Base-by-base conservation (phyloP, 2,888 invertebrate species). In the Diogma glabrata region DNA sequence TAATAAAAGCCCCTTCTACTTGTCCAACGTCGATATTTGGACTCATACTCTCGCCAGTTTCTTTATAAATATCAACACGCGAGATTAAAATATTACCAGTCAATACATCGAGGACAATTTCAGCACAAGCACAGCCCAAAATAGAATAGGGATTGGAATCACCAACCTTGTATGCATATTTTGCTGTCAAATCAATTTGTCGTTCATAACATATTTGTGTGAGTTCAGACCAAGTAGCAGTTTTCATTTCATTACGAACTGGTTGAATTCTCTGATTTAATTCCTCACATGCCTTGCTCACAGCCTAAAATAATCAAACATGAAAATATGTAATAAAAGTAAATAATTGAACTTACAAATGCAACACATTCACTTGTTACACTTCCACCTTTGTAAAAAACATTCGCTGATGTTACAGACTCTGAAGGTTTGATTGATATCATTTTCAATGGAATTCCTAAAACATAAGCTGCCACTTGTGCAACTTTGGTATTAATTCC, bases 91-190 rank as follows among this genome's bases (percentile, higher is more conserved):
- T 78, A 61, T 86, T 83, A 8, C 89, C 89, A 0, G 87, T 87
- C 22, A 90, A 69, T n/a, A 87, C 70, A 64, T 90, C 90, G 0
- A 89, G 65, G 67, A 88, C 86, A 0, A 87, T 75, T 67, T 90
- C 89, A 3, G 79, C 65, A 2, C 79, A 74, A 8, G 77, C 70
- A 0, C 77, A 72, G 2, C 80, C 84, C 60, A 78, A 85, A 49
- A 87, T 75, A 33, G 72, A 65, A 59, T 87, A 87, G 0, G 71
- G 60, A 19, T 75, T 72, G 23, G 82, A 61, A 38, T 77, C 75
- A 8, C 70, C 69, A 1, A 60, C 50, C 1, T 74, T 70, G 59
- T 66, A 81, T 75, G 77, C 72, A 60, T 80, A 76, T 16, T 75
- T 75, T 2, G 79, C 78, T 57, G 77, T 77, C 22, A 86, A 67